Evolutionary conservation across 2,797 vertebrate species (phyloP), one percentile per base, ranked within the genome.

Genomic region (Hippoglossus hippoglossus): DNA sequence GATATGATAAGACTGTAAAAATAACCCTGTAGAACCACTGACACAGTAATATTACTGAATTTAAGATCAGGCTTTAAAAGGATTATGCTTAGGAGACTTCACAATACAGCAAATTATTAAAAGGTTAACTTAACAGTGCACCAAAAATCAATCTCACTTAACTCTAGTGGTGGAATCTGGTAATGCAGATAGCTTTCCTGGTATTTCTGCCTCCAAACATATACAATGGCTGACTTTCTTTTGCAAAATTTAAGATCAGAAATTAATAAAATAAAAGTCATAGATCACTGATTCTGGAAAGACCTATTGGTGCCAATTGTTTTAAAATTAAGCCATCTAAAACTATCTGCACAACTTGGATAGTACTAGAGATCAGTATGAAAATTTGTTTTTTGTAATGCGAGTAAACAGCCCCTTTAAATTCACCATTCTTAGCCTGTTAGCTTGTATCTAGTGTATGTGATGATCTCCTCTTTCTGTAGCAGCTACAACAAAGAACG

Each of bases 1-100:
- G 39, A 60, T 69, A 72, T 52, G 6, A 54, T 31, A 59, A 69
- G 31, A 73, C 34, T 55, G 57, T 50, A 75, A 78, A 84, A 70
- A n/a, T 41, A 84, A 88, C 81, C 86, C 77, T 83, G 80, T 86
- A 79, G 77, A 82, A 75, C 77, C 77, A 82, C 61, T 56, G 71
- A 81, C 59, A 73, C 56, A 56, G 74, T 59, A 70, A 77, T 49
- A 62, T 76, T 56, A 84, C 34, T 81, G 63, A 49, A 83, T 71
- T 31, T 57, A 66, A 73, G 70, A 71, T 81, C 52, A 67, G 64
- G 50, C 3, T 59, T 84, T 73, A 64, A 62, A 75, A 75, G 56
- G 64, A 82, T 61, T 49, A 76, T 71, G 59, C 59, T 66, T 47
- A n/a, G 44, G 44, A 71, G 46, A 68, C 67, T 63, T 55, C 16